Base-by-base conservation (phyloP, 2,888 invertebrate species). In the Chrysolina oricalcia region DNA sequence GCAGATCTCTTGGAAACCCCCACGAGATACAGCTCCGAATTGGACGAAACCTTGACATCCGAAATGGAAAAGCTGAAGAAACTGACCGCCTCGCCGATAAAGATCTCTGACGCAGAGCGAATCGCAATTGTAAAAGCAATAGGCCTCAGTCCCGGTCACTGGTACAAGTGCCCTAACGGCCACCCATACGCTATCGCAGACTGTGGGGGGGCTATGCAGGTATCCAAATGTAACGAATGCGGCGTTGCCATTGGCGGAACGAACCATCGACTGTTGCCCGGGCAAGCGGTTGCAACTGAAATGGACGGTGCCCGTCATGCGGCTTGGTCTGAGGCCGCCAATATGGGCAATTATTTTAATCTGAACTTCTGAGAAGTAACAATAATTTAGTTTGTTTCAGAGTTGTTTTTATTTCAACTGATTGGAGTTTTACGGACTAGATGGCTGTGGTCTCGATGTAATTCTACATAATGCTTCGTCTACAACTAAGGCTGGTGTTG, bases 201-300 rank as follows among this genome's bases (percentile, higher is more conserved):
- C 35, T 73, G 72, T 41, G 72, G 72, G 11, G 72, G 72, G 19
- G 72, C 72, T 9, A 63, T 53, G 67, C 62, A 62, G 17, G 67
- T 35, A n/a, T 43, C 62, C 21, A 62, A 48, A 27, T 73, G 72
- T 40, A 17, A 40, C 35, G 93, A 93, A 74, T 94, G 94, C 84
- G 89, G 89, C 0, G 90, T 84, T 0, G 0, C 5, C 0, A 91
- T 94, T 74, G 94, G 93, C 6, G 92, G 92, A 4, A 23, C 21
- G 0, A 78, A 71, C n/a, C 93, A 94, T 83, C 15, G 23, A 21
- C 75, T 93, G 15, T 80, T 89, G 0, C 0, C 77, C 0, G 86
- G 76, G 72, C 93, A 93, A 84, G 53, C 69, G 0, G 87, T 91
- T 64, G 91, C 91, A 8, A 77, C 87, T 0, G 91, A 91, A 83